Base-by-base conservation (phyloP, 1,140 invertebrate genomes). In the Notospermus geniculatus region DNA sequence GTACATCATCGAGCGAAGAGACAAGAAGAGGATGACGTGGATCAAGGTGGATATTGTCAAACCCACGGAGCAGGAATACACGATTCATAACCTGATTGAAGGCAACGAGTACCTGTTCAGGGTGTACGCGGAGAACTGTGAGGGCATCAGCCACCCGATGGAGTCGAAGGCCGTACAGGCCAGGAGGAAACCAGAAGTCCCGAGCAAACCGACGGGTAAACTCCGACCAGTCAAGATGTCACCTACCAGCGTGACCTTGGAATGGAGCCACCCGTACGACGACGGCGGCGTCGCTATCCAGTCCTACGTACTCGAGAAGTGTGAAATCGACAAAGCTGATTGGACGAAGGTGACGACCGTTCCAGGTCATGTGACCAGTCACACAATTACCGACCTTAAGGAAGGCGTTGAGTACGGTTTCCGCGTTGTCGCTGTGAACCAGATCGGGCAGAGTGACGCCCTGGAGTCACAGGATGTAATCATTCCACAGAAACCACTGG, bases 381-480 rank as follows among this genome's bases (percentile, higher is more conserved):
- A 70, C 63, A 70, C 63, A 1, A 64, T 80, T n/a, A 64, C 67
- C 60, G 74, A 76, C 55, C 67, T 82, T 43, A 65, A 71, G 30
- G 76, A 80, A 60, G 73, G 74, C 28, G 89, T 96, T 74, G 94
- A 97, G 80, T 99, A 99, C 74, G 85, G 95, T 69, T 98, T 98
- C 86, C 85, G 95, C 66, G 88, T 99, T 1, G 91, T 92, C 86
- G 95, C 96, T 15, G 92, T 92, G 23, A 99, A 99, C 82, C 93
- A 95, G 36, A 96, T 98, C 73, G 97, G 97, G 13, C 91, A 92
- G 80, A 93, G 96, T 72, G 89, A 91, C 63, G 89, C 94, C 13
- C 83, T 97, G 65, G 92, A 91, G 77, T 89, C 94, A 0, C 87
- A 86, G n/a, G 89, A 95, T 77, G 90, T 95, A 15, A 91, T 98